A percentile compares a stretch with the other conserved stretches of the same genome.
phyloP scores from a whole-genome alignment of 2,113 vertebrate species.

The Amblyopsis rosae region DNA sequence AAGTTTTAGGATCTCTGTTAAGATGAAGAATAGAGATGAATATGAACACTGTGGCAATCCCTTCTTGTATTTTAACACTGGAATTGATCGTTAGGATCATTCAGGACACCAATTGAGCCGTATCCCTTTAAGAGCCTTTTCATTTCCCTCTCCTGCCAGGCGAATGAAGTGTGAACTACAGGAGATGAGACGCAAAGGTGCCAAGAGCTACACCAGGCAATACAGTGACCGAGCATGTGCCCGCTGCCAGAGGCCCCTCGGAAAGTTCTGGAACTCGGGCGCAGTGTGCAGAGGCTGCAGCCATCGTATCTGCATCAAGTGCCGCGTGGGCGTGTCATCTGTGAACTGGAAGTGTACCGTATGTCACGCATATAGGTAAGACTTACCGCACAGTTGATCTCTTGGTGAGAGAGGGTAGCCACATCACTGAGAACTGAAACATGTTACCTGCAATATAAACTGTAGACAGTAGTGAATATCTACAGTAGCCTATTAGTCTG shows the following conservation, averaged over 20 bases:
- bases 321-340: slow-evolving; percentile 73
- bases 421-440: too few relatives aligned
- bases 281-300: slow-evolving; percentile 88
- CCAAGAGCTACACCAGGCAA: slow-evolving; percentile 60
- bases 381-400: not conserved
- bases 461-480: too few relatives aligned
- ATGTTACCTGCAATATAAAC: too few relatives aligned
- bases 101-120: too few relatives aligned
- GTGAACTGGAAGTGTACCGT: slow-evolving; percentile 85
- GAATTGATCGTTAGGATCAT: too few relatives aligned
- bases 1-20: too few relatives aligned
- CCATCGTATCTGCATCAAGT: slow-evolving; percentile 84
- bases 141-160: slow-evolving; percentile 60
- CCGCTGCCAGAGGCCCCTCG: slow-evolving; percentile 82
- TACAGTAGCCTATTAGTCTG: too few relatives aligned
- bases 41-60: too few relatives aligned
- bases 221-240: slow-evolving; percentile 80
- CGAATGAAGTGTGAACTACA: slow-evolving; percentile 84
- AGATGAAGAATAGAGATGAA: too few relatives aligned
- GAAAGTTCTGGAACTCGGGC: slow-evolving; percentile 82
- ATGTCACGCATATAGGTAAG: slow-evolving; percentile 85
- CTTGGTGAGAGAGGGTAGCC: too few relatives aligned
- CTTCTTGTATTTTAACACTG: too few relatives aligned
- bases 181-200: slow-evolving; percentile 78
- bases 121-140: not conserved